phyloP scores from a whole-genome alignment of 2,113 vertebrate genomes.

The Pipra filicauda region DNA sequence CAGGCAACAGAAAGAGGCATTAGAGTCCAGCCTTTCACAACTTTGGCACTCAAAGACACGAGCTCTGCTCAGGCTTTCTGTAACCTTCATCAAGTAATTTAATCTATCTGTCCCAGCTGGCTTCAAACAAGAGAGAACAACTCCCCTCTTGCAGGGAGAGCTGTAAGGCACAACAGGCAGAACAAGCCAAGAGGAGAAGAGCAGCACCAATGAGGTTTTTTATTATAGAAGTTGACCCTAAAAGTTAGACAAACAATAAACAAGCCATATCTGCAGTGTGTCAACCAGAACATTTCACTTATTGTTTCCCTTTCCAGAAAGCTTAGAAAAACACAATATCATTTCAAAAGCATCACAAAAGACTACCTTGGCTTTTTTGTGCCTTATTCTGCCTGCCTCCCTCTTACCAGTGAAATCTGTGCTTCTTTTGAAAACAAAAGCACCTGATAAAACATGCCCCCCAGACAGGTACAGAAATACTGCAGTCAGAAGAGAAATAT shows the following conservation, averaged over 20 bases:
- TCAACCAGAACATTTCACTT: not conserved
- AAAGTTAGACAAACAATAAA: not conserved
- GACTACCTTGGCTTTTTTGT: not conserved
- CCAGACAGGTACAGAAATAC: not conserved
- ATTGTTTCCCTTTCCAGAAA: not conserved
- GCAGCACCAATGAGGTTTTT: not conserved
- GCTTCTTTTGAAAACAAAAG: not conserved
- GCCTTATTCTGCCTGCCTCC: not conserved
- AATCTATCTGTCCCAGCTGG: not conserved
- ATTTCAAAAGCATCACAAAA: not conserved
- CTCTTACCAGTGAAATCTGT: not conserved
- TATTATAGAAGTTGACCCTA: not conserved
- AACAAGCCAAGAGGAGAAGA: not conserved
- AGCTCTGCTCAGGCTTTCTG: not conserved
- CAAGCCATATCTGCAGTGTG: not conserved
- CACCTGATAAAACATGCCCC: not conserved
- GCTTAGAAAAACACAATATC: not conserved
- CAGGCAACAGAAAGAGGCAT: not conserved
- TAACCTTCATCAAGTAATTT: not conserved
- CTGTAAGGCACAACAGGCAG: not conserved
- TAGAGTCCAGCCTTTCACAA: not conserved
- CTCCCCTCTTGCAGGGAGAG: not conserved
- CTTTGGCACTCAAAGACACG: not conserved
- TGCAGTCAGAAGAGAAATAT: not conserved
- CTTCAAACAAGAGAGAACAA: not conserved